Evolutionary conservation across 35 echinoderm and acorn worm species (phyloP).

Genomic region (Heliocidaris tuberculata): DNA sequence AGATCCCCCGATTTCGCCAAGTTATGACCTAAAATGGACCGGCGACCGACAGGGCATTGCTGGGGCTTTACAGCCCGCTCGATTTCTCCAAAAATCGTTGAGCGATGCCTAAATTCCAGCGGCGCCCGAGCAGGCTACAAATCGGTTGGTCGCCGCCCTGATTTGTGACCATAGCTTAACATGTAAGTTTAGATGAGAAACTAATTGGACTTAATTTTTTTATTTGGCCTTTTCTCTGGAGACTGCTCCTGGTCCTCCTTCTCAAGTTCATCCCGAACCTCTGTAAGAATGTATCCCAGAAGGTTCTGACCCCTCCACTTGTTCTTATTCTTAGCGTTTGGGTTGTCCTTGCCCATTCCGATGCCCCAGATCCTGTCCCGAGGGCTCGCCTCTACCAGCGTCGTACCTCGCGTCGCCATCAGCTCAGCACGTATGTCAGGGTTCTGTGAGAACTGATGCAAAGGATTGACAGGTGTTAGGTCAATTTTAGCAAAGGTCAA

Average conservation of each 20-base stretch:
- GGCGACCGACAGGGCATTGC: too few relatives aligned
- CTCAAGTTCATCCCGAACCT: conserved; percentile 75
- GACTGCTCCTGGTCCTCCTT: neutral
- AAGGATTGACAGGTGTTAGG: neutral
- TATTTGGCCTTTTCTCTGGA: too few relatives aligned
- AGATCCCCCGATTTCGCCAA: too few relatives aligned
- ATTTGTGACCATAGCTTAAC: too few relatives aligned
- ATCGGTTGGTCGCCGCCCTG: too few relatives aligned
- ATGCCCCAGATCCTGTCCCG: conserved; percentile 88
- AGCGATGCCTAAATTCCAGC: too few relatives aligned
- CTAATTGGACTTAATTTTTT: too few relatives aligned
- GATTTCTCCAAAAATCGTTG: too few relatives aligned
- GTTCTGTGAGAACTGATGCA: conserved; percentile 92
- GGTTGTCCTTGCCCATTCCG: conserved; percentile 78
- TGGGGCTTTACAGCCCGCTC: too few relatives aligned
- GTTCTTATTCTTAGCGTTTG: conserved; percentile 67
- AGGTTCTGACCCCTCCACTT: conserved; percentile 88
- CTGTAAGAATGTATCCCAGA: conserved; percentile 81
- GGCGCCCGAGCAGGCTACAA: too few relatives aligned
- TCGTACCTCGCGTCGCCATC: conserved; percentile 65
- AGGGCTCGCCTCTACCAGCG: conserved; percentile 87
- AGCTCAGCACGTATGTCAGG: conserved; percentile 56
- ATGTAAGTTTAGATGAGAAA: too few relatives aligned
- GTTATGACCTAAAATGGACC: too few relatives aligned
- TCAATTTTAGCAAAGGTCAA: neutral